Evolutionary conservation across 2,797 vertebrate species (phyloP).

Genomic region (Prunella strophiata): DNA sequence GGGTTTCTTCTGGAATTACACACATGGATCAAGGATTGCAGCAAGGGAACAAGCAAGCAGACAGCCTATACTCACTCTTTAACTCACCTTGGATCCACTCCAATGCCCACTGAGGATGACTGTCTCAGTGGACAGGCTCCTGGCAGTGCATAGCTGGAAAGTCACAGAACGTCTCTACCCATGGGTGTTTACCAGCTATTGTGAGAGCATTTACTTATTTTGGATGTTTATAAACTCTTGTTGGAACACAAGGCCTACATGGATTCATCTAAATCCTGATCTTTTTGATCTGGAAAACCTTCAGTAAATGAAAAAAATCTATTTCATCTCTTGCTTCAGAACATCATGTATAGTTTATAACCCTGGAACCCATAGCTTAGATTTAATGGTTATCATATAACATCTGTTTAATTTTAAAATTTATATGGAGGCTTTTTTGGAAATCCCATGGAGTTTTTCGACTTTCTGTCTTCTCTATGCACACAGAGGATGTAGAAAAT

Average conservation of each 20-base stretch:
- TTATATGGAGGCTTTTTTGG: constrained; percentile 79
- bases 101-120: not conserved
- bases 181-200: not conserved
- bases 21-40: not conserved
- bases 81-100: not conserved
- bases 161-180: not conserved
- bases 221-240: constrained; percentile 52
- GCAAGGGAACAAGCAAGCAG: not conserved
- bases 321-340: constrained; percentile 74
- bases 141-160: not conserved
- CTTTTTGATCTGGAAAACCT: constrained; percentile 73
- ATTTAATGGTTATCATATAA: constrained; percentile 82
- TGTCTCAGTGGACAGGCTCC: not conserved
- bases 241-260: constrained; percentile 43
- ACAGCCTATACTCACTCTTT: not conserved
- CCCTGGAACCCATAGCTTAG: constrained; percentile 73
- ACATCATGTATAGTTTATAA: constrained; percentile 76
- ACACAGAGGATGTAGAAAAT: constrained; percentile 78
- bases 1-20: not conserved
- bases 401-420: constrained; percentile 88
- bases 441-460: constrained; percentile 79
- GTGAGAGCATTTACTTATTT: constrained; percentile 49
- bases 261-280: constrained; percentile 68
- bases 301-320: constrained; percentile 70
- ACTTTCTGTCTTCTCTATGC: constrained; percentile 73